Evolutionary conservation across 2,888 invertebrate species (phyloP).

Genomic region (Aradus depressus): DNA sequence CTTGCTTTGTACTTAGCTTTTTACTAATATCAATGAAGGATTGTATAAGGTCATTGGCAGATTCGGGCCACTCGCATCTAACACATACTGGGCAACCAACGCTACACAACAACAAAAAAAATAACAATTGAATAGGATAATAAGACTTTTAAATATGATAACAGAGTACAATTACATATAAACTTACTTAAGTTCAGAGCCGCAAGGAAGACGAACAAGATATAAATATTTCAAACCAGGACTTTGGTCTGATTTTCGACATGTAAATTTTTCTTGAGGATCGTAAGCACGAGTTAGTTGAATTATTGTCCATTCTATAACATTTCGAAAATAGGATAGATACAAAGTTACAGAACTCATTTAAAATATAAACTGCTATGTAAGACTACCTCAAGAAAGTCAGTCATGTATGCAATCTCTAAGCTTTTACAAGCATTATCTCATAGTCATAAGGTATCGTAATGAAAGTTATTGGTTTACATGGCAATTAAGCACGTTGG

Average conservation of each 20-base stretch:
- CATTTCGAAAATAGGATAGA: no score
- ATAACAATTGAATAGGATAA: not conserved
- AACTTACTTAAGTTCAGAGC: slow-evolving; percentile 21
- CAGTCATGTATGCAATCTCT: no score
- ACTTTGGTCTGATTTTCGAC: slow-evolving; percentile 12
- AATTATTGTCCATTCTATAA: slow-evolving; percentile 49
- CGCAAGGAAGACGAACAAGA: slow-evolving; percentile 27
- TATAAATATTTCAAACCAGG: slow-evolving; percentile 17
- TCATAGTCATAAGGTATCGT: no score
- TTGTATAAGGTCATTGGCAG: slow-evolving; percentile 10
- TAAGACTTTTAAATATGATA: not conserved
- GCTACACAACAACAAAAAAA: slow-evolving; percentile 8
- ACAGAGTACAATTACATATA: no score
- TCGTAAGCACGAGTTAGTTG: slow-evolving; percentile 40
- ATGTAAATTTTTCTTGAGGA: slow-evolving; percentile 16
- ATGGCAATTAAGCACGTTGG: no score
- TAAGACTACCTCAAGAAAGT: no score
- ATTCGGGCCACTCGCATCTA: slow-evolving; percentile 8
- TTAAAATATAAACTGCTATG: no score
- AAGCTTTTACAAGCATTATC: no score
- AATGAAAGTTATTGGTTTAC: no score
- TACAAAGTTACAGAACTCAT: no score
- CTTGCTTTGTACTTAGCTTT: slow-evolving; percentile 7
- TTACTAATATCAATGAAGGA: slow-evolving; percentile 6
- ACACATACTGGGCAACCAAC: slow-evolving; percentile 2